Evolutionary conservation across 1,140 invertebrate species (phyloP), one percentile per base, ranked within the genome.

Genomic region (Drosophila bocqueti): DNA sequence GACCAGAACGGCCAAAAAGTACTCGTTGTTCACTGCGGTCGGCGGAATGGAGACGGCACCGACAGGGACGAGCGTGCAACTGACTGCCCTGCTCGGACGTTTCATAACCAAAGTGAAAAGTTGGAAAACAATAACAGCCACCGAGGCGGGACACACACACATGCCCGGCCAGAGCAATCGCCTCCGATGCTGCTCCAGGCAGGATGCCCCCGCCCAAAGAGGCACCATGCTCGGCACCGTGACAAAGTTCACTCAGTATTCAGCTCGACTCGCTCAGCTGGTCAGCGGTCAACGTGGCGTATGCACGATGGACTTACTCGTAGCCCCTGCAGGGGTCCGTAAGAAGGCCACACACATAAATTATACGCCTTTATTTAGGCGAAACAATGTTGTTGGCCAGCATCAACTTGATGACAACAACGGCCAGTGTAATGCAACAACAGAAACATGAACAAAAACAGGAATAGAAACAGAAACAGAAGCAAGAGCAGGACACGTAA

Each of bases 81-180:
- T 79, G 76, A 72, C 76, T 78, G 65, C 50, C 21, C 34, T 40
- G 52, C 58, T 67, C 13, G 68, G 68, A 62, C 57, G 66, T 79
- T 79, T 80, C 76, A 80, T 80, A 80, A 79, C 76, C 68, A 67
- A 74, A 67, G 77, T 61, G 74, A 77, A 73, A 77, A 78, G 75
- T 73, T 59, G 47, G 49, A 79, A 79, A 79, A 79, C 60, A 79
- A 79, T 79, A 73, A 60, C 58, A 45, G 54, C 11, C 68, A 72
- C 42, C 50, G 66, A 59, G 43, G 50, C 64, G 65, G 26, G 7
- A 18, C 47, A 55, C 64, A 68, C 64, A 68, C 67, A 46, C 21
- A 24, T 68, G 63, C n/a, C 34, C 18, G 24, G 66, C 36, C 66
- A 43, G 21, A 66, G 61, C 21, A 68, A 69, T 67, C 62, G 66